Evolutionary conservation across 2,888 invertebrate genomes (phyloP).

Genomic region (Ceriagrion tenellum): DNA sequence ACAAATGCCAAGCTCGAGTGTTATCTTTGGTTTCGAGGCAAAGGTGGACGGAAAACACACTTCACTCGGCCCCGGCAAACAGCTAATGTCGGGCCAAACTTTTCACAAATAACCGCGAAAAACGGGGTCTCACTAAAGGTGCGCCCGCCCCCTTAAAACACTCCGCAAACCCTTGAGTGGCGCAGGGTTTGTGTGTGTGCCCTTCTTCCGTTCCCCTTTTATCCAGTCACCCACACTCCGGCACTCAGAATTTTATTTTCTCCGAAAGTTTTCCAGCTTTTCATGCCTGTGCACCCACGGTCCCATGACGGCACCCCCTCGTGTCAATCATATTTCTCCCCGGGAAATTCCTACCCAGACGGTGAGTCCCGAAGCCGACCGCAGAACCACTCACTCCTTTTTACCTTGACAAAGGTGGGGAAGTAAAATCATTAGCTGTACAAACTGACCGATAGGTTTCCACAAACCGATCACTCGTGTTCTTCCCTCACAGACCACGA

Average conservation of each 20-base stretch:
- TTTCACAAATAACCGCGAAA: slow-evolving; percentile 29
- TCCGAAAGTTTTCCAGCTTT: not conserved
- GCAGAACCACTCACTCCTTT: not conserved
- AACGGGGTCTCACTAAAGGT: not conserved
- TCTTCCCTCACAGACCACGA: not conserved
- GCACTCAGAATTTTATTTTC: not conserved
- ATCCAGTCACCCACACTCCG: not conserved
- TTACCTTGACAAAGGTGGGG: not conserved
- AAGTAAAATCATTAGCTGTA: slow-evolving; percentile 63
- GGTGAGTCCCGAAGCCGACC: not conserved
- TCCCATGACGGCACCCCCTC: not conserved
- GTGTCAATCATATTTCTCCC: slow-evolving; percentile 34
- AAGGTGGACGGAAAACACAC: slow-evolving; percentile 35
- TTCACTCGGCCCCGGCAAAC: not conserved
- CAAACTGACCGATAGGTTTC: slow-evolving; percentile 58
- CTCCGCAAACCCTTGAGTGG: not conserved
- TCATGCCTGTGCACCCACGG: not conserved
- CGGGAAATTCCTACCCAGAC: not conserved
- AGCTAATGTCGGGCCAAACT: slow-evolving; percentile 2
- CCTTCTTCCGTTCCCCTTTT: not conserved
- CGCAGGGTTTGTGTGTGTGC: not conserved
- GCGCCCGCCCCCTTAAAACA: not conserved
- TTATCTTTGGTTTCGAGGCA: slow-evolving; percentile 22
- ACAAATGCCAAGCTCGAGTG: not conserved
- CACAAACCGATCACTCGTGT: slow-evolving; percentile 56